These are phyloP conservation scores for Xiphorhynchus erythropygius DNA, from an alignment of 2,797 vertebrate species.

Conservation along the genomic window DNA sequence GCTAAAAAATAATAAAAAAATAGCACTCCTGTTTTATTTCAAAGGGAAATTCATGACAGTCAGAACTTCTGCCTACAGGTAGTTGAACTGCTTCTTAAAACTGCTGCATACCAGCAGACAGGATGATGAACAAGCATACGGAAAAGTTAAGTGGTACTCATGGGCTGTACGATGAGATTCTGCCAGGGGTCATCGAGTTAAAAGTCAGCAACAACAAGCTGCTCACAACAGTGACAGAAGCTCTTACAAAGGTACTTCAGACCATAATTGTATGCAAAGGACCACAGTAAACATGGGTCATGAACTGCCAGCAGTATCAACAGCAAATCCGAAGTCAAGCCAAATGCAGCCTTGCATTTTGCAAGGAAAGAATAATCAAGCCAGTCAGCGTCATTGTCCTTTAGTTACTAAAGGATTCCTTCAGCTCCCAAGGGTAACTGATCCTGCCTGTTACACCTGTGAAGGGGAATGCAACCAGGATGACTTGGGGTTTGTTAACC, in stretches of 20 bases:
- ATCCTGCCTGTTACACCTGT: background rate
- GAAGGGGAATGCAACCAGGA: background rate
- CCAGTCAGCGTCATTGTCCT: background rate
- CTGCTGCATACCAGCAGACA: background rate
- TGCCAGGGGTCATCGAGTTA: constrained; percentile 51
- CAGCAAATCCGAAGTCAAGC: constrained; percentile 60
- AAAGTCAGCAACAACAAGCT: constrained; percentile 69
- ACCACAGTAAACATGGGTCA: constrained; percentile 56
- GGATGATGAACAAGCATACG: background rate
- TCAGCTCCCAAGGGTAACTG: background rate
- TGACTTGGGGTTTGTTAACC: background rate
- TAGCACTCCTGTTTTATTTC: background rate
- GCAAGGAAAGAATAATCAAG: background rate
- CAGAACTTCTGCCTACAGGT: background rate
- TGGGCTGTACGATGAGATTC: constrained; percentile 3
- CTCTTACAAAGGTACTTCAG: constrained; percentile 66
- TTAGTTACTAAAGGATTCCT: background rate
- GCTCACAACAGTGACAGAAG: constrained; percentile 60
- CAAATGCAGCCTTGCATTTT: constrained; percentile 49
- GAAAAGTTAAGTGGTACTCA: constrained; percentile 49
- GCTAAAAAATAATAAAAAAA: background rate
- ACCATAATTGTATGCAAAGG: constrained; percentile 67
- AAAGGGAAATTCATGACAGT: background rate
- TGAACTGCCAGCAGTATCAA: constrained; percentile 66
- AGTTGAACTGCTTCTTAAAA: background rate